Percentiles rank a stretch among this genome's conserved stretches.
These are phyloP conservation scores for Galerucella pusilla DNA, from an alignment of 2,888 invertebrate species.

Conservation along the genomic window DNA sequence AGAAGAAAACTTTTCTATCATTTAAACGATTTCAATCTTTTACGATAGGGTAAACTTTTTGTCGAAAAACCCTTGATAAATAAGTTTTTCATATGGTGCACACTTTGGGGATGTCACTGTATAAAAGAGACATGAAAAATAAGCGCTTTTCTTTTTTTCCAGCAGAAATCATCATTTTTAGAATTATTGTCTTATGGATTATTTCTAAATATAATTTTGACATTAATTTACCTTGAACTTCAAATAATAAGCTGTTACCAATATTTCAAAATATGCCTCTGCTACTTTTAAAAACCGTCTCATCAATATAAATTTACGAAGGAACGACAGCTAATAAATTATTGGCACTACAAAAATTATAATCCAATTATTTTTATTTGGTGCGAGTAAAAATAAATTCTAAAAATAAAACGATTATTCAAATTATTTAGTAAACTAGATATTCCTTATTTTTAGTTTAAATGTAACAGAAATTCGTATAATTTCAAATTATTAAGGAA, in stretches of 20 bases:
- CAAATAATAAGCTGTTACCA: not conserved
- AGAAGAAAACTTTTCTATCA: no score
- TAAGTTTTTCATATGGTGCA: no score
- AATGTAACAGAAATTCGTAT: not conserved
- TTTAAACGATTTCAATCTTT: no score
- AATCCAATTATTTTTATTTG: slow-evolving; percentile 1
- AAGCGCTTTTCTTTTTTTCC: no score
- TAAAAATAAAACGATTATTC: not conserved
- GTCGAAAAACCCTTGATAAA: no score
- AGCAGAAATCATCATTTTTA: no score
- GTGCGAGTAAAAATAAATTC: not conserved
- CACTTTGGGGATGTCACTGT: no score
- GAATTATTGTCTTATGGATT: not conserved
- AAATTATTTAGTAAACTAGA: not conserved
- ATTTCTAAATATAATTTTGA: not conserved
- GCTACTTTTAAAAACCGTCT: not conserved
- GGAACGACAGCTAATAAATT: not conserved
- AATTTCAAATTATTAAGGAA: not conserved
- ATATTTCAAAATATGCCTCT: not conserved
- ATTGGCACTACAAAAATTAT: slow-evolving; percentile 3
- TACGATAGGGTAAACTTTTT: no score
- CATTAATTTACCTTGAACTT: not conserved
- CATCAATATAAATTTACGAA: slow-evolving; percentile 6
- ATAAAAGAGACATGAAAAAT: no score
- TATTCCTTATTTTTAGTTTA: not conserved